Evolutionary conservation across 2,797 vertebrate species (phyloP).

Genomic region (Enteromius thamalakanensis): DNA sequence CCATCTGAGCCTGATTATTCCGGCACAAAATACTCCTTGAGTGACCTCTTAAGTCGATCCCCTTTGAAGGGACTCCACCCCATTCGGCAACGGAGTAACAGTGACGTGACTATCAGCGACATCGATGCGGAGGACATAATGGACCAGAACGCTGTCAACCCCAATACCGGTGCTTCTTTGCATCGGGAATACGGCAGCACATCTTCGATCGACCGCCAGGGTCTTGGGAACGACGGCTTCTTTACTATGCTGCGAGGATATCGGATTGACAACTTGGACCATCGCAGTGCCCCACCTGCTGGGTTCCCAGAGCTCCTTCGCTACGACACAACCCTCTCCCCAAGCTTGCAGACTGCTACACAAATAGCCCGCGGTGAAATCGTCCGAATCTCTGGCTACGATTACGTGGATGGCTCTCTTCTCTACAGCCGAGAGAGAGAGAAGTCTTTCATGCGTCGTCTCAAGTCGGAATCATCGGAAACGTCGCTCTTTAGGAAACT

Average conservation of each 20-base stretch:
- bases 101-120: constrained; percentile 97
- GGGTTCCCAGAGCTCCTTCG: constrained; percentile 88
- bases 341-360: constrained; percentile 91
- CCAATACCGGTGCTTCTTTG: constrained; percentile 93
- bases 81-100: constrained; percentile 95
- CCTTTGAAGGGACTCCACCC: constrained; percentile 90
- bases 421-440: constrained; percentile 85
- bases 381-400: constrained; percentile 87
- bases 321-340: constrained; percentile 85
- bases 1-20: constrained; percentile 83
- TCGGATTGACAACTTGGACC: constrained; percentile 84
- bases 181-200: constrained; percentile 97
- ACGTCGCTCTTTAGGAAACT: constrained; percentile 91
- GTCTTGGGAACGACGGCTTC: constrained; percentile 87
- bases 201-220: constrained; percentile 95
- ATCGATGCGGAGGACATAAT: constrained; percentile 92
- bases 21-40: constrained; percentile 82
- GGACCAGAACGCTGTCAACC: constrained; percentile 93
- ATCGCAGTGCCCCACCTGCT: constrained; percentile 80
- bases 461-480: constrained; percentile 89
- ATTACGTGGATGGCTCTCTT: constrained; percentile 86
- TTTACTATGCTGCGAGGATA: constrained; percentile 92
- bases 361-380: constrained; percentile 94
- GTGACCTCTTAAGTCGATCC: constrained; percentile 86
- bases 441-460: constrained; percentile 87